Evolutionary conservation across 2,797 vertebrate species (phyloP), one percentile per base, ranked within the genome.

Genomic region (Pseudochromis fuscus): DNA sequence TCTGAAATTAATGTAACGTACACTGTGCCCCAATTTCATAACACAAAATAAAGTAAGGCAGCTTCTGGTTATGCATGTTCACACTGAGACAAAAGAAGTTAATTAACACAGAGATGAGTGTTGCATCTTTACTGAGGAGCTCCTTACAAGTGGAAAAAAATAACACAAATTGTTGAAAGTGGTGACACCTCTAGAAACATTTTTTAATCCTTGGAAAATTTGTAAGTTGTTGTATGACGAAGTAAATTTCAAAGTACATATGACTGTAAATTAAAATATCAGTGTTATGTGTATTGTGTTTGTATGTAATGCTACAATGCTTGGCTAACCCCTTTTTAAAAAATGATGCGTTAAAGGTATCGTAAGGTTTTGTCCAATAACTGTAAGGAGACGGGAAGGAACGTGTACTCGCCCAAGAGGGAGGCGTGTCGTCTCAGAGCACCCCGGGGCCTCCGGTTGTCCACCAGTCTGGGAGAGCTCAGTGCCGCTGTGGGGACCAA

Each of bases 291-390:
- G 8, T 28, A 28, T 51, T 44, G 9, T 44, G 40, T n/a, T 19
- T 4, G 3, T 4, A 10, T 44, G 2, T 48, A 49, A 16, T 37
- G 30, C 9, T 16, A 18, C 3, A 31, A 21, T 37, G 15, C 16
- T 28, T 30, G 1, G 23, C 5, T 67, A n/a, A n/a, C n/a, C 30
- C 13, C 4, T 16, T 31, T 64, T 64, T 74, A 27, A 35, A 63
- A 19, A 23, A 50, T n/a, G 2, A 9, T 55, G 33, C 18, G 69
- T 28, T 50, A 44, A 72, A 99, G 97, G 83, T 98, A 99, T 85
- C 94, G 97, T 4, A 95, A 95, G 82, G 97, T 98, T 58, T 94
- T 98, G 63, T 95, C 96, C 67, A 98, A 99, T 88, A 98, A 98
- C 88, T 99, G 97, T 89, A 96, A 96, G 8, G 96, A 96, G 18